Conservation (phyloP, 2,888 invertebrate genomes). For the Polydrusus cervinus region DNA sequence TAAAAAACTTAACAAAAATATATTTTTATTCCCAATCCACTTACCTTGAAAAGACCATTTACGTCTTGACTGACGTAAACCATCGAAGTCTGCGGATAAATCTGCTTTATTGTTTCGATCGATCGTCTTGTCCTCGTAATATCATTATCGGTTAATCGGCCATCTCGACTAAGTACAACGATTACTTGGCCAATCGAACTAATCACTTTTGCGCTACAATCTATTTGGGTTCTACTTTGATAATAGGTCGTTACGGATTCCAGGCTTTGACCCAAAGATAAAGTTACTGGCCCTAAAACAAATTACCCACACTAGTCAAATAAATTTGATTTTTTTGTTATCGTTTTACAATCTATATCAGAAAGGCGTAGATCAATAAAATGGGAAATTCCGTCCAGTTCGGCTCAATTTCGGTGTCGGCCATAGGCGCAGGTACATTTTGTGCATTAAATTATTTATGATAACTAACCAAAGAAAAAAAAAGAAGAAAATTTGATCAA, state of each 20-base stretch:
- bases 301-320: background rate
- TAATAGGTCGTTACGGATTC: conserved; percentile 72
- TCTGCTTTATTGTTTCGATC: conserved; percentile 71
- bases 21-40: background rate
- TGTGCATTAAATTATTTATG: no score
- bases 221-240: conserved; percentile 70
- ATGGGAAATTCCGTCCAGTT: no score
- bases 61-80: conserved; percentile 72
- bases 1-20: no score
- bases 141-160: conserved; percentile 70
- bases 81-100: conserved; percentile 74
- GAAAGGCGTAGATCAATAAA: no score
- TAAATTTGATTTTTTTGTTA: background rate
- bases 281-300: conserved; percentile 74
- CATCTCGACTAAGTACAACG: conserved; percentile 71
- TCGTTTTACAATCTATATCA: no score
- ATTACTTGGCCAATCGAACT: conserved; percentile 73
- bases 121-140: conserved; percentile 69
- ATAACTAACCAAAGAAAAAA: no score
- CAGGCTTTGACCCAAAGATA: conserved; percentile 73
- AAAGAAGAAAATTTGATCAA: no score
- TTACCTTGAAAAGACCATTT: conserved; percentile 46
- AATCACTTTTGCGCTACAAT: conserved; percentile 65
- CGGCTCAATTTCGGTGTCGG: no score
- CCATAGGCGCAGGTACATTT: no score